These are phyloP conservation scores for Camponotus vicinus DNA, from an alignment of 1,140 invertebrate genomes.

Conservation along the genomic window DNA sequence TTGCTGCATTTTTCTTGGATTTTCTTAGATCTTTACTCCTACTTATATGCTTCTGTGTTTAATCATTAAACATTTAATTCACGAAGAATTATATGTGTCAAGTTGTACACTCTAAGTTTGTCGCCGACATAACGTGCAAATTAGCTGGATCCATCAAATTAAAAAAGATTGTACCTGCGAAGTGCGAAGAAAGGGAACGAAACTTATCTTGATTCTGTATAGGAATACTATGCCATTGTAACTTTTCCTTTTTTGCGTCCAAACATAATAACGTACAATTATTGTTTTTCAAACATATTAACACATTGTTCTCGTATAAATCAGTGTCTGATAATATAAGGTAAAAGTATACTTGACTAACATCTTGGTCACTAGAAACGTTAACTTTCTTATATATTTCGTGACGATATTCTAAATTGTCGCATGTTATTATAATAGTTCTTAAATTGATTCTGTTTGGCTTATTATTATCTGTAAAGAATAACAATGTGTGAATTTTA, in stretches of 20 bases:
- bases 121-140: background rate
- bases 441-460: background rate
- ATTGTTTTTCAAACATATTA: background rate
- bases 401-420: background rate
- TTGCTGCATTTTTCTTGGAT: no score
- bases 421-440: background rate
- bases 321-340: no score
- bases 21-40: background rate
- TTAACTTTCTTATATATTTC: background rate
- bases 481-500: background rate
- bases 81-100: background rate
- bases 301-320: background rate
- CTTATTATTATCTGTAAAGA: background rate
- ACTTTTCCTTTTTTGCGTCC: background rate
- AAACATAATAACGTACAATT: background rate
- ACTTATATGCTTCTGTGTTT: background rate
- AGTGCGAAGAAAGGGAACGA: background rate
- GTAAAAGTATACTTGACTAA: no score
- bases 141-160: constrained; percentile 22
- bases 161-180: background rate
- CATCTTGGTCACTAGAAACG: no score
- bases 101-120: background rate
- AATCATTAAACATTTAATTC: background rate
- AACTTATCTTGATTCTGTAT: constrained; percentile 13
- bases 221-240: background rate